Evolutionary conservation across 2,888 invertebrate species (phyloP).

Genomic region (Apodemia zela): DNA sequence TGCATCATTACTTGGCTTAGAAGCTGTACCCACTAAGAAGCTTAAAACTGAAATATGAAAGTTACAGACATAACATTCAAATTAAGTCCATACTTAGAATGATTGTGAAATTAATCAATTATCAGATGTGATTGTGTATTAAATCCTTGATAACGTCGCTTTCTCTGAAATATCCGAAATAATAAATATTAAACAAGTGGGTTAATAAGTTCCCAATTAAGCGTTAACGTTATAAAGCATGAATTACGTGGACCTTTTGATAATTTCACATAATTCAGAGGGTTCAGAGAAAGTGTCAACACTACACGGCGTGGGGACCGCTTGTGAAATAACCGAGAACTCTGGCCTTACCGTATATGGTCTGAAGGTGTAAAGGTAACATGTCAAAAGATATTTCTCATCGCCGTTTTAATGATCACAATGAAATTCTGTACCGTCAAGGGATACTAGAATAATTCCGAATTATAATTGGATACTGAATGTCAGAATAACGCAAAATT

Average conservation of each 20-base stretch:
- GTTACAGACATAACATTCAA: too few species aligned
- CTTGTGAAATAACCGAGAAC: slow-evolving; percentile 56
- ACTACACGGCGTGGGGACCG: slow-evolving; percentile 53
- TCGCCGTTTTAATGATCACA: slow-evolving; percentile 14
- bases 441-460: slow-evolving; percentile 1
- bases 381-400: slow-evolving; percentile 28
- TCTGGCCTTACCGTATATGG: slow-evolving; percentile 23
- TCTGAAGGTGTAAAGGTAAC: slow-evolving; percentile 29
- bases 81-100: too few species aligned
- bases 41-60: too few species aligned
- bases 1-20: too few species aligned
- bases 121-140: background rate
- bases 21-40: too few species aligned
- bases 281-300: slow-evolving; percentile 61
- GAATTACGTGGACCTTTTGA: slow-evolving; percentile 31
- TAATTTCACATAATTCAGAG: slow-evolving; percentile 53
- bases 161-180: slow-evolving; percentile 1
- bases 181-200: background rate
- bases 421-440: background rate
- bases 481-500: background rate
- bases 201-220: slow-evolving; percentile 19
- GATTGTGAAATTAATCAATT: background rate
- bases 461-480: slow-evolving; percentile 1
- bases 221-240: slow-evolving; percentile 14
- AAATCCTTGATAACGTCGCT: slow-evolving; percentile 1